Conservation (phyloP, 2,113 vertebrate genomes). For the Petroica traversi region DNA sequence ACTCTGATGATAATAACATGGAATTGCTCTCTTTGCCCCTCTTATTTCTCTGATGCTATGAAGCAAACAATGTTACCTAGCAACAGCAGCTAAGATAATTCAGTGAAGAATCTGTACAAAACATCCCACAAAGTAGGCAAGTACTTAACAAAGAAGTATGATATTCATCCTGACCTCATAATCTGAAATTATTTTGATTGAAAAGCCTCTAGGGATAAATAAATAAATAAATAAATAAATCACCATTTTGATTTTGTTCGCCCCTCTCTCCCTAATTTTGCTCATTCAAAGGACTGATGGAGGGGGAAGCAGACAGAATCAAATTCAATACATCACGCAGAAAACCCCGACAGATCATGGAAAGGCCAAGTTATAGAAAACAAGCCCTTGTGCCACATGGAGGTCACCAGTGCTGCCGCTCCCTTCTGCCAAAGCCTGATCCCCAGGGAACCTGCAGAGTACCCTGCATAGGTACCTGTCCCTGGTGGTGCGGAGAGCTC, state of each 20-base stretch:
- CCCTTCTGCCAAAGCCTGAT: background rate
- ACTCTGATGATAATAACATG: conserved; percentile 67
- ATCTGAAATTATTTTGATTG: conserved; percentile 66
- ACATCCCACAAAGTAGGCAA: conserved; percentile 79
- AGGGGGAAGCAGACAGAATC: background rate
- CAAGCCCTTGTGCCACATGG: background rate
- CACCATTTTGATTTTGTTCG: background rate
- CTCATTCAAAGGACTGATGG: background rate
- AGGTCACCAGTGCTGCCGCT: background rate
- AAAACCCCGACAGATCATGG: background rate
- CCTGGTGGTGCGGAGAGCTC: background rate
- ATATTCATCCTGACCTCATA: conserved; percentile 62
- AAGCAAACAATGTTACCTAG: conserved; percentile 78
- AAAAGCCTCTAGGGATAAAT: conserved; percentile 31
- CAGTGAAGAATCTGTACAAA: conserved; percentile 76
- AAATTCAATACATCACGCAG: background rate
- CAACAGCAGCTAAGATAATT: conserved; percentile 79
- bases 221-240: background rate
- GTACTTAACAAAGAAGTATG: conserved; percentile 71
- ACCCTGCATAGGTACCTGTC: background rate
- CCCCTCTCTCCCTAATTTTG: background rate
- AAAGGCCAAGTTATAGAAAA: background rate
- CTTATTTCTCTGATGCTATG: conserved; percentile 73
- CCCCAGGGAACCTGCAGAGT: background rate
- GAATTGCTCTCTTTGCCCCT: conserved; percentile 72